Base-by-base conservation (phyloP, 2,888 invertebrate species). In the Dolichomitus sp. region DNA sequence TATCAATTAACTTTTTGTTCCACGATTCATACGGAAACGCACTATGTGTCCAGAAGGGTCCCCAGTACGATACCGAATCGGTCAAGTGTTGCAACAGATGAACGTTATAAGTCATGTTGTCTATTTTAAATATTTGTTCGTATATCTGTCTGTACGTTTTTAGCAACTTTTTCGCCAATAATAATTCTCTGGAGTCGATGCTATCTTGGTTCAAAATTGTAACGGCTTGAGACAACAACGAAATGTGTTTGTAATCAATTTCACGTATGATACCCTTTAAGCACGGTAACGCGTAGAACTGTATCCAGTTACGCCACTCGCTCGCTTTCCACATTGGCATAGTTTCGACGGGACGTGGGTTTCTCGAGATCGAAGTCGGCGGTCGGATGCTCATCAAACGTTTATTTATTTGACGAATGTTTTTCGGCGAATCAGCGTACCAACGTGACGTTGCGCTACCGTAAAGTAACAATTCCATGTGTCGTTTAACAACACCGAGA, bases 91-190 rank as follows among this genome's bases (percentile, higher is more conserved):
- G 37, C 27, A 80, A 19, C 2, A 84, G 48, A 57, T 84, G 84
- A 30, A 84, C 54, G 23, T 84, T 84, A 19, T 75, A 84, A 1
- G 37, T 75, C 84, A 84, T 84, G 48, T 77, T 76, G 14, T 48
- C 40, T 1, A 42, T 23, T 5, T 63, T 73, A 66, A 74, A 84
- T 6, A 37, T 23, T 57, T 19, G n/a, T 69, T 84, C 52, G 19
- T 23, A 81, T 19, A n/a, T 61, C 11, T 7, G 9, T 4, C 75
- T 50, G 50, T 65, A 84, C 12, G 52, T 33, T 2, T 17, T 19
- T 12, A 84, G 48, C 50, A 78, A 59, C 14, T 1, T 5, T 12
- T 48, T 59, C 14, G 84, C 59, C 11, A 30, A 4, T 14, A 65
- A 27, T 6, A 84, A 52, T 52, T 84, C 70, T 2, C 12, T 12